Base-by-base conservation (phyloP, 2,113 vertebrate species). In the Rhodinocichla rosea region DNA sequence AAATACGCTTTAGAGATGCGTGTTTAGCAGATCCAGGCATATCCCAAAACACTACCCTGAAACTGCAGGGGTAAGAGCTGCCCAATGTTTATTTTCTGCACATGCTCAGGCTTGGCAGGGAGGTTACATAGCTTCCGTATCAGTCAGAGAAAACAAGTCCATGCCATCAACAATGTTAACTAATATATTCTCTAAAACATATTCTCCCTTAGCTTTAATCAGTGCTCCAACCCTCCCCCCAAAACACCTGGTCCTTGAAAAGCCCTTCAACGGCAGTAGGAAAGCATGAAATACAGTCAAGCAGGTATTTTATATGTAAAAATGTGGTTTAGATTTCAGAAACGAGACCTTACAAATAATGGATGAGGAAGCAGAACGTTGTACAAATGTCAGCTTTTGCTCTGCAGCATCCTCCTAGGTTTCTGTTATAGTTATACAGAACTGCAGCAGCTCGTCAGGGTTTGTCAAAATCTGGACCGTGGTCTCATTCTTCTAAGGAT, bases 101-200 rank as follows among this genome's bases (percentile, higher is more conserved):
- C 39, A 11, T 2, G 5, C 22, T n/a, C 0, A 0, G 30, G 33
- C 64, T 77, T 42, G 17, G 71, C 75, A 73, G 39, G 14, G 22
- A 79, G 26, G 47, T 35, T 68, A 65, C 13, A 9, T 0, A 71
- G 64, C 52, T 87, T 49, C 33, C 15, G 13, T 8, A 62, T 32
- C 45, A 33, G 44, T 4, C 39, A 57, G 42, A 62, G 52, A 44
- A 81, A 85, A 59, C 23, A 32, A 40, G 39, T 44, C 40, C 52
- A n/a, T 5, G 3, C 13, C 42, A 15, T 27, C 49, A 60, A 32
- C 17, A 44, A 5, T 6, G 12, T 33, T 63, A 81, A 86, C 47
- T 77, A 67, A 45, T 45, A 50, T 24, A 80, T 35, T 69, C 71
- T 39, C n/a, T 53, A 33, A 37, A 68, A 44, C 32, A 44, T 5